Evolutionary conservation across 2,113 vertebrate genomes (phyloP).

Genomic region (Rhea pennata): DNA sequence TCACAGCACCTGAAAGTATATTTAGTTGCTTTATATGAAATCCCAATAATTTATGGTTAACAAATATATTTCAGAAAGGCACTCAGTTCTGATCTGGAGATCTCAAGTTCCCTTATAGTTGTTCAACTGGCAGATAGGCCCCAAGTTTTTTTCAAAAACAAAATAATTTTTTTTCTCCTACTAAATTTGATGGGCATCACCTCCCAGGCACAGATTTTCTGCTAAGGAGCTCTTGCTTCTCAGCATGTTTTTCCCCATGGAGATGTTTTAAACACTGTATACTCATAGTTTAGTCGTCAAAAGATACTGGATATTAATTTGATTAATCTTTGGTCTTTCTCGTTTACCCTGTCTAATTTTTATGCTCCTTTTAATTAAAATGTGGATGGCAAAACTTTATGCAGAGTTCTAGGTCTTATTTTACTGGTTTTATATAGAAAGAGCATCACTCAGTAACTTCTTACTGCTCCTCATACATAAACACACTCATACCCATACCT

Average conservation of each 20-base stretch:
- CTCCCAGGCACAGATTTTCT: not conserved
- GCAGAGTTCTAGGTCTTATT: not conserved
- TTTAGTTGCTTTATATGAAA: not conserved
- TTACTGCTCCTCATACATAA: not conserved
- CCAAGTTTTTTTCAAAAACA: not conserved
- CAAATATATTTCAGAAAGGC: not conserved
- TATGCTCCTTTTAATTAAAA: not conserved
- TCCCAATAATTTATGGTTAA: not conserved
- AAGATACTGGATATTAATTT: no score
- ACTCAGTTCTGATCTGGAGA: not conserved
- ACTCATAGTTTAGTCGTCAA: no score
- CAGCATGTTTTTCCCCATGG: not conserved
- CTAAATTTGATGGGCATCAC: not conserved
- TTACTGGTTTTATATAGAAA: not conserved
- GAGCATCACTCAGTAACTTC: not conserved
- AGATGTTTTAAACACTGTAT: not conserved
- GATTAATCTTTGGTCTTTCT: not conserved
- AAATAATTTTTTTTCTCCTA: not conserved
- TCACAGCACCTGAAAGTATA: not conserved
- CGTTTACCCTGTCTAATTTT: not conserved
- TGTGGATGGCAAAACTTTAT: not conserved
- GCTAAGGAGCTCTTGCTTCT: not conserved
- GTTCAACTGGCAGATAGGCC: not conserved
- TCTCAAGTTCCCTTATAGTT: not conserved
- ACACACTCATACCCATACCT: no score